Percentiles rank a stretch among this genome's conserved stretches.
Conservation (phyloP, 2,888 invertebrate genomes). For the Drosophila mimica region DNA sequence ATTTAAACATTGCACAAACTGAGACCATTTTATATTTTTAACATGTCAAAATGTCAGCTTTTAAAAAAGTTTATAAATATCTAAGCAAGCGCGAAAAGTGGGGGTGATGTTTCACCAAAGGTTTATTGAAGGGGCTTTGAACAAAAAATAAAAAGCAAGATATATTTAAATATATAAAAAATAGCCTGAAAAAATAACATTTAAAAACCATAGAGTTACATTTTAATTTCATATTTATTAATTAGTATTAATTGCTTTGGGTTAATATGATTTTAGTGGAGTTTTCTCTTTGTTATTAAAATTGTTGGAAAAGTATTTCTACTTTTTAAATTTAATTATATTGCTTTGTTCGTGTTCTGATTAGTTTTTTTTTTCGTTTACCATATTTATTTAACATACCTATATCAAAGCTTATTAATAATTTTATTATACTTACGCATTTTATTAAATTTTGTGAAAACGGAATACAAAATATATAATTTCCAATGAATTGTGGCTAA, state of each 20-base stretch:
- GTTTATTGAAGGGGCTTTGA: neutral
- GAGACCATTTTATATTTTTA: neutral
- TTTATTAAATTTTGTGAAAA: too few relatives aligned
- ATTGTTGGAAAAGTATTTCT: neutral
- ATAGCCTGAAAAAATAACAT: neutral
- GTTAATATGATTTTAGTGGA: neutral
- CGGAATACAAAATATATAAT: slow-evolving; percentile 21
- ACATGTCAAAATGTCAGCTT: slow-evolving; percentile 18
- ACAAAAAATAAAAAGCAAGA: neutral
- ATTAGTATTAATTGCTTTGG: neutral
- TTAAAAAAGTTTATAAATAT: slow-evolving; percentile 13
- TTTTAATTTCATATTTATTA: neutral
- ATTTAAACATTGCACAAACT: slow-evolving; percentile 17
- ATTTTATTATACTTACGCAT: neutral
- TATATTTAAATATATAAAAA: neutral
- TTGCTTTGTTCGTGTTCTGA: neutral
- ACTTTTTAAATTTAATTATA: neutral
- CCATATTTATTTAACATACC: neutral
- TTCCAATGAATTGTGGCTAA: slow-evolving; percentile 58
- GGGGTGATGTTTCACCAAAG: neutral
- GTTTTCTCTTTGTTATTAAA: too few relatives aligned
- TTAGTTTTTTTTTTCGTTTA: neutral
- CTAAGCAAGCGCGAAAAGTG: neutral
- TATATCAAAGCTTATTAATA: neutral
- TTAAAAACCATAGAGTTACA: neutral